Conservation (phyloP, 2,888 invertebrate genomes). For the Tipula confusa region DNA sequence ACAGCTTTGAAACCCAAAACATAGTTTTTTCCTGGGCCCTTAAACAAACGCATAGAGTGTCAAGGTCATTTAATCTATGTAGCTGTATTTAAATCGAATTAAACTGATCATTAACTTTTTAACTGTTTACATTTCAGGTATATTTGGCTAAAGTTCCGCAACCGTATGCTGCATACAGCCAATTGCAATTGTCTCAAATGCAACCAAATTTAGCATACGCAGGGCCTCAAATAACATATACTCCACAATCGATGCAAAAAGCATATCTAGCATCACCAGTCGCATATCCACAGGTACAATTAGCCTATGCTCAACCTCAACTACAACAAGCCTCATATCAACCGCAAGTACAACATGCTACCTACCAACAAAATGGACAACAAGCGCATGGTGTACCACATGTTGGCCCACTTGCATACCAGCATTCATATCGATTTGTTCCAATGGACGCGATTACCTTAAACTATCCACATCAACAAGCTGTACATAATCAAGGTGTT, state of each 20-base stretch:
- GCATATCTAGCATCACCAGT: not conserved
- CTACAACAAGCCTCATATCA: not conserved
- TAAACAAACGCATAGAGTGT: no score
- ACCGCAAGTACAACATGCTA: conserved; percentile 3
- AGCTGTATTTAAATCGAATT: no score
- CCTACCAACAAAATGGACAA: not conserved
- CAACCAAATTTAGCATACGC: not conserved
- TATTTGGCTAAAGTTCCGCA: not conserved
- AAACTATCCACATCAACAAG: not conserved
- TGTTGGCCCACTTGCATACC: not conserved
- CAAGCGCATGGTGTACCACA: conserved; percentile 25
- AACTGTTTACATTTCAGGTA: not conserved
- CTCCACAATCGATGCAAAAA: not conserved
- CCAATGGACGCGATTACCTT: not conserved
- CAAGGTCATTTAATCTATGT: no score
- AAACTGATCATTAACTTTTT: not conserved
- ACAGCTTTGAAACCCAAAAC: no score
- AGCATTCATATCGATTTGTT: not conserved
- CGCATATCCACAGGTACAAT: not conserved
- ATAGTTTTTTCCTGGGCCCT: no score
- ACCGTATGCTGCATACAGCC: conserved; percentile 6
- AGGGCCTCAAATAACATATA: not conserved
- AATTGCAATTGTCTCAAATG: not conserved
- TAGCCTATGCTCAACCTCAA: not conserved
- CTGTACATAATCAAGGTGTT: not conserved